Evolutionary conservation across 2,113 vertebrate species (phyloP).

Genomic region (Dolichallabes microphthalmus): DNA sequence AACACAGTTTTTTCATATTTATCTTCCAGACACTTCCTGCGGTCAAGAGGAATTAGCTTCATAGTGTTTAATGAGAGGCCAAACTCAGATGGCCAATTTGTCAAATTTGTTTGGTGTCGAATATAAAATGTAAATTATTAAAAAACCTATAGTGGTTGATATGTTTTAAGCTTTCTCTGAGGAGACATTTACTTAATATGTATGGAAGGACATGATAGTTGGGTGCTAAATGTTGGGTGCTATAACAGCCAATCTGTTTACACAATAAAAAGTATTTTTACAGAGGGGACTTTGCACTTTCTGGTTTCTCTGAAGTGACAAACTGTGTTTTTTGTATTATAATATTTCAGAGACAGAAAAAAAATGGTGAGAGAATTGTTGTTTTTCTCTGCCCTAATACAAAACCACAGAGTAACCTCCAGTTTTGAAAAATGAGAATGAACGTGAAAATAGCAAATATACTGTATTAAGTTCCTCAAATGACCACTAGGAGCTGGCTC

Average conservation of each 20-base stretch:
- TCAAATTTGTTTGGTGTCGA: neutral
- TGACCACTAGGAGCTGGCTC: no score
- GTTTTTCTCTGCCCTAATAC: neutral
- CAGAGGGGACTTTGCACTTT: neutral
- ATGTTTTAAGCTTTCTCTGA: neutral
- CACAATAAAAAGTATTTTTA: neutral
- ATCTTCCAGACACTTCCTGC: neutral
- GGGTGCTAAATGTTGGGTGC: neutral
- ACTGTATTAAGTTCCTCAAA: no score
- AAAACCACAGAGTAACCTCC: no score
- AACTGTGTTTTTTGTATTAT: neutral
- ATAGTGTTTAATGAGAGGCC: neutral
- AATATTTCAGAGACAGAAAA: neutral
- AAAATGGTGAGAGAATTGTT: neutral
- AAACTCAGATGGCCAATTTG: neutral
- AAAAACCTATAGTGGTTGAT: neutral
- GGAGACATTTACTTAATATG: neutral
- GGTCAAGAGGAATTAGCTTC: neutral
- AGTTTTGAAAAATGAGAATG: no score
- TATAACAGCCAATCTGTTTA: neutral
- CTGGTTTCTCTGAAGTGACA: neutral
- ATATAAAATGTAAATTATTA: neutral
- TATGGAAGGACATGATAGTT: neutral
- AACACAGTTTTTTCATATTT: neutral
- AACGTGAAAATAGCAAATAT: no score